Evolutionary conservation across 1,140 invertebrate species (phyloP), one percentile per base, ranked within the genome.

Genomic region (Pachypeltis micranthus): DNA sequence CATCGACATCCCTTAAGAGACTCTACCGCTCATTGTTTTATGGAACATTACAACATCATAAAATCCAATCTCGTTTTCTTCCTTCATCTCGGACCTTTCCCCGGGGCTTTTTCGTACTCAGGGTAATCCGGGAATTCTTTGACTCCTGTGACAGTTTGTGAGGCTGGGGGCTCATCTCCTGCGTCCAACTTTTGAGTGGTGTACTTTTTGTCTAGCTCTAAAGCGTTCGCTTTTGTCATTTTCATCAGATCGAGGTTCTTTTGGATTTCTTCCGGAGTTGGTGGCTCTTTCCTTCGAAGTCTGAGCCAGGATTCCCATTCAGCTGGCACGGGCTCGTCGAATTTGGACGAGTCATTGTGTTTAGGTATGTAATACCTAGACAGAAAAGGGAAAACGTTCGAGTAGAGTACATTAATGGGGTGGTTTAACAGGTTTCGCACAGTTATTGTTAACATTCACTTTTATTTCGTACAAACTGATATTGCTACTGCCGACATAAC

Each of bases 261-360:
- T 4, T 78, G 70, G 21, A 91, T 73, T 76, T 93, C 88, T 69
- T 88, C 85, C 44, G 79, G 76, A 0, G 80, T 80, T 0, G 90
- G 89, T 44, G 87, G 83, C 14, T 83, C 74, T 1, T 72, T 72
- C 66, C 87, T 79, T 70, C 86, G 76, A 65, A 81, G 77, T 73
- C 89, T 76, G 24, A 93, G 74, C 89, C 89, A 92, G 14, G 88
- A 76, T 73, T 90, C 86, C 89, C 89, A 93, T 74, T 91, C 88
- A 2, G 86, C 80, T 2, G 88, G 87, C 47, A 88, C 71, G 68
- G 88, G 85, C 69, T 85, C 80, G 59, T 71, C 67, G 29, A 74
- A 71, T 44, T 71, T 69, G 59, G 76, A 76, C 68, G 80, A 65
- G 0, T 81, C 75, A 44, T 82, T 81, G 21, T 78, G 75, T 0